Base-by-base conservation (phyloP, 2,113 vertebrate genomes). In the Stomatorhinus ivindoensis region DNA sequence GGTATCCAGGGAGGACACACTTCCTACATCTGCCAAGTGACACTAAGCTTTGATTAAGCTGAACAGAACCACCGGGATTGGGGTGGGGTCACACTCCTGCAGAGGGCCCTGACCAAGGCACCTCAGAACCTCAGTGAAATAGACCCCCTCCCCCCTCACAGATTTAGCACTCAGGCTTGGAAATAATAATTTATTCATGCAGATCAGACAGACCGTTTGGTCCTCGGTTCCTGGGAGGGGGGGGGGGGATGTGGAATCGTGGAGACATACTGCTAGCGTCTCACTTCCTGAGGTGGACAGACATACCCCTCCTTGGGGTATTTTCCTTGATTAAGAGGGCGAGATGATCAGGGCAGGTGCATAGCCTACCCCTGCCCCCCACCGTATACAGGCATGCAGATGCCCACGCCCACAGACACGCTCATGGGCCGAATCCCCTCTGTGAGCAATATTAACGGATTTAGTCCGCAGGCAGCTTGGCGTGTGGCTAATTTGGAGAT, bases 401-500 rank as follows among this genome's bases (percentile, higher is more conserved):
- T 73, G 46, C 46, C 1, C 73, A 83, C 31, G 8, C 73, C 3
- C 46, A n/a, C 65, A 42, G 53, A 73, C 55, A 35, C 88, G 10
- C 35, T 17, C 24, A 31, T 65, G 69, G 76, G 87, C 87, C 89
- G 55, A 90, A 92, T 90, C 89, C 89, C 89, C 58, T 73, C 55
- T 87, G 87, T 91, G 91, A 93, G 91, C 91, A 91, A 92, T 91
- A 93, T 94, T 93, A 92, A 90, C 90, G 90, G 91, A 93, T 95
- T 93, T 87, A 92, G 89, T 95, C 90, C 92, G 91, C 88, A 90
- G 90, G 87, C 88, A 86, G 88, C 91, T 88, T 93, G 89, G 89
- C 90, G 91, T 92, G 58, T 58, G 88, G 92, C 86, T 93, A 93
- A 94, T 95, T 93, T 92, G 88, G 92, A 91, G 92, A 94, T 94